Evolutionary conservation across 2,113 vertebrate species (phyloP), one percentile per base, ranked within the genome.

Genomic region (Numenius arquata): DNA sequence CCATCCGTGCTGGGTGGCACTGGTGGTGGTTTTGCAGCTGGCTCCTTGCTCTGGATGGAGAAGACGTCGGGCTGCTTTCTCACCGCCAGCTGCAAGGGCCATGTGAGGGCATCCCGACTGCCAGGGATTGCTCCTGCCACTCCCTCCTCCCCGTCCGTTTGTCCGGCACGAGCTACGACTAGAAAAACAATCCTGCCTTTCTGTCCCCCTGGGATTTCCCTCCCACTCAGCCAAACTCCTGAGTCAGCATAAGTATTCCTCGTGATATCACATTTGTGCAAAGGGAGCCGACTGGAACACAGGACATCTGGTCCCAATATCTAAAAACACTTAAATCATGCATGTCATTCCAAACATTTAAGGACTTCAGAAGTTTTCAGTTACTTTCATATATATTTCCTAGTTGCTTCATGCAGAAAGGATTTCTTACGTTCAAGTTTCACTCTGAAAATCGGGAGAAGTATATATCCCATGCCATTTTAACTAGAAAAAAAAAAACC

Each of bases 301-400:
- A 66, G 70, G 82, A 96, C 96, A 97, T 97, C 93, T 97, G 96
- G 90, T 97, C 88, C 76, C 90, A 96, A 95, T 97, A 96, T 93
- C 86, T 93, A 68, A 88, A 96, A 96, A 15, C 90, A 94, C 90
- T 95, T 97, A 95, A 97, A 96, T 95, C 92, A 96, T 22, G 90
- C 85, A 88, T 95, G 85, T 40, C 93, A 96, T 96, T 90, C 88
- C 95, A 97, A 96, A 93, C 75, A 96, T 95, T 96, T 95, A 93
- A 93, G 85, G 82, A 93, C 74, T 82, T 96, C 62, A 93, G 81
- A 85, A 85, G 77, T 85, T 91, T 96, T 87, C 58, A 61, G 74
- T 83, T 93, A 85, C 79, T 95, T 96, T 90, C 66, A n/a, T 81
- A 92, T 56, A 84, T 43, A 41, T 77, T 86, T 96, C 76, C 65